phyloP scores from a whole-genome alignment of 2,888 invertebrate species.

The Agrotis segetum region DNA sequence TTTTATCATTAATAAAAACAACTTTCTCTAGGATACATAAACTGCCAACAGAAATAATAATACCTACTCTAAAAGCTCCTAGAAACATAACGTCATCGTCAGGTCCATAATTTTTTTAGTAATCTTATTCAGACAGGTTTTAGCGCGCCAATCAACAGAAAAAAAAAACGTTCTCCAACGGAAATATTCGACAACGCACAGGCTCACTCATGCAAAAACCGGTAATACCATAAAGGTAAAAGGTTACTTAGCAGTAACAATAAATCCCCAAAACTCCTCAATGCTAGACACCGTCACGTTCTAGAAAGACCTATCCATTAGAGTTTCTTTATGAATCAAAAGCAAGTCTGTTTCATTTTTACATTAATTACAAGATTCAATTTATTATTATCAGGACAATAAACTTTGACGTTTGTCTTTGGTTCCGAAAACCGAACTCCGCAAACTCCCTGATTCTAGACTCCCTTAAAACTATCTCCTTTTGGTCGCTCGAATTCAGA shows the following conservation, averaged over 20 bases:
- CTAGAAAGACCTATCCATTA: slow-evolving; percentile 40
- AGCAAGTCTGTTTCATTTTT: slow-evolving; percentile 17
- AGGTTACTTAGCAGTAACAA: slow-evolving; percentile 82
- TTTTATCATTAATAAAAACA: slow-evolving; percentile 10
- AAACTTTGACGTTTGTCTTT: neutral
- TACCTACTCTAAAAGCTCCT: slow-evolving; percentile 57
- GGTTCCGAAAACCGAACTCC: neutral
- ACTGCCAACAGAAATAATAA: slow-evolving; percentile 4
- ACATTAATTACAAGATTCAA: neutral
- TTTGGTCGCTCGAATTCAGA: slow-evolving; percentile 9
- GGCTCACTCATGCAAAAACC: slow-evolving; percentile 80
- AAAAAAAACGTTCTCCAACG: slow-evolving; percentile 78
- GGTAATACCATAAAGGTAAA: slow-evolving; percentile 83
- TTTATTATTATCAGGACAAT: neutral
- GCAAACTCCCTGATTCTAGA: neutral
- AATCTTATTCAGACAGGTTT: slow-evolving; percentile 83
- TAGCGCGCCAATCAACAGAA: slow-evolving; percentile 75
- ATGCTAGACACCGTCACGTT: slow-evolving; percentile 39
- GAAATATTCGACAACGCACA: slow-evolving; percentile 81
- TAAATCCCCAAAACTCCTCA: slow-evolving; percentile 68
- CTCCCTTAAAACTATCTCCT: neutral
- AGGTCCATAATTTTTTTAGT: slow-evolving; percentile 69
- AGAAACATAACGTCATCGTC: slow-evolving; percentile 71
- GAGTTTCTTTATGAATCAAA: slow-evolving; percentile 6
- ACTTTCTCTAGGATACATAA: slow-evolving; percentile 44